A percentile compares a stretch with the other conserved stretches of the same genome.
phyloP scores from a whole-genome alignment of 64 coral and sea anemone species.

The Montipora foliosa region DNA sequence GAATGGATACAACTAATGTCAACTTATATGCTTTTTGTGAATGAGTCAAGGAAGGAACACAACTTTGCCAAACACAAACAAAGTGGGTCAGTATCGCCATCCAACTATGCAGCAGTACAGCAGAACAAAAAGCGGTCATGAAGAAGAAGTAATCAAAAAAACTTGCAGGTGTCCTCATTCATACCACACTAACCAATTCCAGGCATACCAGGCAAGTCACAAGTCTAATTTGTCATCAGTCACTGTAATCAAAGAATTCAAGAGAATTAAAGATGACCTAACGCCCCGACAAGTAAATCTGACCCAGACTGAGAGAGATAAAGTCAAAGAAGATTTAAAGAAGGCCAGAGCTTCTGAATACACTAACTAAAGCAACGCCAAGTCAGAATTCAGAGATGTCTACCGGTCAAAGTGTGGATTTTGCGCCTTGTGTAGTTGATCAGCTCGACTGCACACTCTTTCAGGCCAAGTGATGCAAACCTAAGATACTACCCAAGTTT shows the following conservation, averaged over 20 bases:
- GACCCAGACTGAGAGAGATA: background rate
- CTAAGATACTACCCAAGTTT: slow-evolving; percentile 53
- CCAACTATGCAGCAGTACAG: slow-evolving; percentile 56
- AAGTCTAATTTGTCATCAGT: slow-evolving; percentile 32
- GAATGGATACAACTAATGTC: slow-evolving; percentile 7
- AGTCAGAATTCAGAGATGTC: slow-evolving; percentile 49
- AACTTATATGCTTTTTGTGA: slow-evolving; percentile 58
- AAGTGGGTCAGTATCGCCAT: slow-evolving; percentile 30
- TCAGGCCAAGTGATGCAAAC: slow-evolving; percentile 1
- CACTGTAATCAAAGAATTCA: background rate
- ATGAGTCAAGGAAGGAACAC: slow-evolving; percentile 71
- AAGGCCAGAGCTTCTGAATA: slow-evolving; percentile 54
- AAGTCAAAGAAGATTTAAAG: slow-evolving; percentile 42
- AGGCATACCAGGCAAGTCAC: slow-evolving; percentile 72
- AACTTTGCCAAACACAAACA: slow-evolving; percentile 44
- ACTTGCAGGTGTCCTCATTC: slow-evolving; percentile 71
- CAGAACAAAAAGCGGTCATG: slow-evolving; percentile 44
- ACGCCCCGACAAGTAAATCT: background rate
- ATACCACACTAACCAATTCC: slow-evolving; percentile 64
- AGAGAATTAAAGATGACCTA: background rate
- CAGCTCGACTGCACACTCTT: slow-evolving; percentile 12
- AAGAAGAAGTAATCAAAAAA: slow-evolving; percentile 61
- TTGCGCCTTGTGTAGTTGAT: no score
- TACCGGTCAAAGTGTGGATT: background rate
- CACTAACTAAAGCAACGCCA: slow-evolving; percentile 52